Conservation (phyloP, 1,140 invertebrate species). For the Subanguina moxae region DNA sequence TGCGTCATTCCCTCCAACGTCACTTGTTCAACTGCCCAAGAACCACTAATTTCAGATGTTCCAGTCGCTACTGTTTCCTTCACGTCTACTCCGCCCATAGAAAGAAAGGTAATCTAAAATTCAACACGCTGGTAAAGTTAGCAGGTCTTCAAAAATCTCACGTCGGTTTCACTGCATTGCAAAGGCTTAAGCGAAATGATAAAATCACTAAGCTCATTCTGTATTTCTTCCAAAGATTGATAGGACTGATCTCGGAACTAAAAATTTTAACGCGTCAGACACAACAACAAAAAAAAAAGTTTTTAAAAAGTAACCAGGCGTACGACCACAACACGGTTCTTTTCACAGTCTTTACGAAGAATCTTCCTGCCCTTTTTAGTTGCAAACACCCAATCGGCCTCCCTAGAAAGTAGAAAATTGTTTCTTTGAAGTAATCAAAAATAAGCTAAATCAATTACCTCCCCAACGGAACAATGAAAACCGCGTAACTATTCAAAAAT, state of each 20-base stretch:
- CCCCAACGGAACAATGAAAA: conserved; percentile 50
- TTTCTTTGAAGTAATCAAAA: not conserved
- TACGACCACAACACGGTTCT: conserved; percentile 41
- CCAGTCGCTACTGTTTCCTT: conserved; percentile 37
- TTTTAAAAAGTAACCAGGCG: conserved; percentile 10
- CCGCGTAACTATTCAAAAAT: conserved; percentile 35
- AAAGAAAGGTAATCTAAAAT: conserved; percentile 49
- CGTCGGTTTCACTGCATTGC: conserved; percentile 1
- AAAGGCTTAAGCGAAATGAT: conserved; percentile 37
- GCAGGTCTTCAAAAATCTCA: not conserved
- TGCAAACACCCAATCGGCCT: conserved; percentile 50
- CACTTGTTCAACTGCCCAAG: conserved; percentile 53
- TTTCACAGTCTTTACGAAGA: conserved; percentile 40
- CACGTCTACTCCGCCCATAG: conserved; percentile 42
- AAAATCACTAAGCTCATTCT: conserved; percentile 36
- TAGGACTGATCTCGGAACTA: conserved; percentile 32
- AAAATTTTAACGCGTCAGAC: too few species aligned
- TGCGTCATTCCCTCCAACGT: conserved; percentile 12
- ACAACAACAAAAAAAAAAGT: too few species aligned
- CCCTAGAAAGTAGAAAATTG: conserved; percentile 37
- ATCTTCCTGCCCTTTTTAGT: conserved; percentile 45
- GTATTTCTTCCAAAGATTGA: conserved; percentile 20
- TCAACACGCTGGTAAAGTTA: not conserved
- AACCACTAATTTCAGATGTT: conserved; percentile 42
- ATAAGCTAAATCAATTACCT: conserved; percentile 17